Conservation (phyloP, 2,888 invertebrate species). For the Amorpha juglandis region DNA sequence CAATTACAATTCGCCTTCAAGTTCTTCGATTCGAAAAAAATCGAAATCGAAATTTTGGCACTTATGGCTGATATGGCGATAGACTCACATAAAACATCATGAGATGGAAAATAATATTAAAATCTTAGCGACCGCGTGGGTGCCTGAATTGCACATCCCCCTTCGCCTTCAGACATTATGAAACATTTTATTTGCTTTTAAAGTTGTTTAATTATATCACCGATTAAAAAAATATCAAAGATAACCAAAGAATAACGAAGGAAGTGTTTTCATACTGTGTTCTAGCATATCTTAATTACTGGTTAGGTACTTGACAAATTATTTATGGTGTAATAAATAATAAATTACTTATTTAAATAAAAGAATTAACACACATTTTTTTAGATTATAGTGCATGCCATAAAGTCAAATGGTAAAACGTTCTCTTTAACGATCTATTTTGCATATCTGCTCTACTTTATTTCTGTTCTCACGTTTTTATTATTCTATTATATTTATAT, state of each 20-base stretch:
- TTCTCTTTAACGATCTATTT: slow-evolving; percentile 53
- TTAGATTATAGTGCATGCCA: slow-evolving; percentile 42
- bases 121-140: too few relatives aligned
- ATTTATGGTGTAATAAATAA: not conserved
- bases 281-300: not conserved
- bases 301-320: not conserved
- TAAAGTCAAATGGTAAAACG: slow-evolving; percentile 50
- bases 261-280: not conserved
- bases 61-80: too few relatives aligned
- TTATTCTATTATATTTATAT: slow-evolving; percentile 43
- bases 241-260: not conserved
- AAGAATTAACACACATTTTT: too few relatives aligned
- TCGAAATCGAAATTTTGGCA: too few relatives aligned
- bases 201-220: slow-evolving; percentile 19
- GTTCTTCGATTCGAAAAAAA: too few relatives aligned
- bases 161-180: not conserved
- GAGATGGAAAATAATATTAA: too few relatives aligned
- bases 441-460: slow-evolving; percentile 49
- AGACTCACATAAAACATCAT: too few relatives aligned
- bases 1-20: too few relatives aligned
- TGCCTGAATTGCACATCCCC: too few relatives aligned
- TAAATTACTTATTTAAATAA: slow-evolving; percentile 7
- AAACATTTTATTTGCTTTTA: not conserved
- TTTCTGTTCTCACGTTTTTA: slow-evolving; percentile 51
- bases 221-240: not conserved